A percentile compares a stretch with the other conserved stretches of the same genome.
These are phyloP conservation scores for Eilema griseolum DNA, from an alignment of 2,888 invertebrate genomes.

Conservation along the genomic window DNA sequence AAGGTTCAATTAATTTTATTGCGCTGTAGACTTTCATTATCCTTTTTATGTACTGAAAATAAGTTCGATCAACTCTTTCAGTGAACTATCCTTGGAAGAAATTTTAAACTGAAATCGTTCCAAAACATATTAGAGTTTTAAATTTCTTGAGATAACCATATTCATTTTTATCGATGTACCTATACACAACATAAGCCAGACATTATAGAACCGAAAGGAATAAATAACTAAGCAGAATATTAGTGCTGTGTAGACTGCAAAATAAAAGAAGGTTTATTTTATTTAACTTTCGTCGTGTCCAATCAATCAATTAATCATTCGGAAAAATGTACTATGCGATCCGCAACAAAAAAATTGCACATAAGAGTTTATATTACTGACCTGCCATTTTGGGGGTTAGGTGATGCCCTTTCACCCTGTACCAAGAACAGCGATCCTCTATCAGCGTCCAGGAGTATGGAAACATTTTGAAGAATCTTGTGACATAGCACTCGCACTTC, in stretches of 20 bases:
- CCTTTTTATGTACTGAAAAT: not conserved
- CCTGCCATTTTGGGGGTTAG: conserved; percentile 82
- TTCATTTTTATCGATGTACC: not conserved
- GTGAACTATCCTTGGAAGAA: not conserved
- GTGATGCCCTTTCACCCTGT: conserved; percentile 86
- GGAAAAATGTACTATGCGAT: not conserved
- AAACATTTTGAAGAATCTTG: conserved; percentile 98
- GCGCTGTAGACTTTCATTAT: conserved; percentile 5
- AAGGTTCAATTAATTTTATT: conserved; percentile 26
- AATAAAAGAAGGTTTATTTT: too few relatives aligned
- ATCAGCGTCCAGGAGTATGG: conserved; percentile 96
- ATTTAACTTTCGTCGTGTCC: too few relatives aligned
- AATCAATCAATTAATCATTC: not conserved
- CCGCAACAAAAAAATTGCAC: not conserved
- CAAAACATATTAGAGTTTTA: not conserved
- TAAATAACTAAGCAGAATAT: not conserved
- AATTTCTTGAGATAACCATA: not conserved
- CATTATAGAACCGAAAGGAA: not conserved
- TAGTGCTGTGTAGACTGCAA: too few relatives aligned
- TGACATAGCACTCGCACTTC: conserved; percentile 97
- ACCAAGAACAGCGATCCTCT: conserved; percentile 97
- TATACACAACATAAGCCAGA: not conserved
- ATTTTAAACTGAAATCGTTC: not conserved
- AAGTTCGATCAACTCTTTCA: not conserved
- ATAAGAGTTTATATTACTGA: conserved; percentile 47